These are phyloP conservation scores for Hybos culiciformis DNA, from an alignment of 2,888 invertebrate species.

Conservation along the genomic window DNA sequence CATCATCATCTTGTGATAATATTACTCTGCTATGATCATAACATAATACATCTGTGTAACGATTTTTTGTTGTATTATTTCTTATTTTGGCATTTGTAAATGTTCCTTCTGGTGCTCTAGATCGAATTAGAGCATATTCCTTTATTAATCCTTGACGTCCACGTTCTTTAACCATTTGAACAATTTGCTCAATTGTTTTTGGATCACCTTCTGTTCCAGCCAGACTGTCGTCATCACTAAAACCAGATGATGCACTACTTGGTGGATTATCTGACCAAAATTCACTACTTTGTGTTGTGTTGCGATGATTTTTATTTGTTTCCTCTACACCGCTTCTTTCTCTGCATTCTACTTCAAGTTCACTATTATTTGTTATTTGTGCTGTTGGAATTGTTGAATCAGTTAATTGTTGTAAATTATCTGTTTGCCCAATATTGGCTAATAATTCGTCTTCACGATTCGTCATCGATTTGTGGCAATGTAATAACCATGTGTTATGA, in stretches of 20 bases:
- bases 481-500: slow-evolving; percentile 76
- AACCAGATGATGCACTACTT: slow-evolving; percentile 65
- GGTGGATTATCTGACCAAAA: slow-evolving; percentile 46
- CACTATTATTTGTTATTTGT: slow-evolving; percentile 25
- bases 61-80: slow-evolving; percentile 67
- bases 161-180: slow-evolving; percentile 49
- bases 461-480: slow-evolving; percentile 71
- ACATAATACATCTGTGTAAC: slow-evolving; percentile 92
- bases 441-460: slow-evolving; percentile 47
- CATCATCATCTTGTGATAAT: slow-evolving; percentile 61
- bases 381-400: slow-evolving; percentile 7
- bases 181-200: slow-evolving; percentile 50
- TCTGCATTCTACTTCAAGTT: slow-evolving; percentile 31
- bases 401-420: slow-evolving; percentile 15
- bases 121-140: slow-evolving; percentile 81
- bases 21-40: slow-evolving; percentile 90
- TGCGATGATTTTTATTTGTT: slow-evolving; percentile 32
- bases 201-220: slow-evolving; percentile 56
- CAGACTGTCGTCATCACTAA: slow-evolving; percentile 82
- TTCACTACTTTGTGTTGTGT: slow-evolving; percentile 21
- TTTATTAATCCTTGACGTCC: slow-evolving; percentile 69
- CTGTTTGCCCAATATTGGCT: slow-evolving; percentile 34
- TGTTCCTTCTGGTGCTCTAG: slow-evolving; percentile 70
- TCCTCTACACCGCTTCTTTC: slow-evolving; percentile 27
- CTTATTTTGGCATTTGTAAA: slow-evolving; percentile 69